Evolutionary conservation across 2,888 invertebrate genomes (phyloP).

Genomic region (Anticlea derivata): DNA sequence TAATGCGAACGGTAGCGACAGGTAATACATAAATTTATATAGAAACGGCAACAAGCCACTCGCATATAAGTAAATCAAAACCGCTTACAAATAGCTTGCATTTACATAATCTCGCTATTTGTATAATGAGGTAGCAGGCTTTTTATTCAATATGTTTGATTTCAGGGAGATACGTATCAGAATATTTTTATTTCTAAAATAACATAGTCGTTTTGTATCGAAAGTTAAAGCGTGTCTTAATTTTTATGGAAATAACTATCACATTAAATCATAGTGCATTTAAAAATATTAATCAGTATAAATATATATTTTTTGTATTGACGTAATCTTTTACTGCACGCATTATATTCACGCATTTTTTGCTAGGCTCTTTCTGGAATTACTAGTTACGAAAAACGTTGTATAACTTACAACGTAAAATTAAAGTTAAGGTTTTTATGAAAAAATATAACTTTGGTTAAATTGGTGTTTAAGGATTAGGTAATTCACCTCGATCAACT

Average conservation of each 20-base stretch:
- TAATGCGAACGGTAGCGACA: conserved; percentile 72
- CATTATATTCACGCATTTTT: too few species aligned
- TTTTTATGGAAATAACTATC: conserved; percentile 47
- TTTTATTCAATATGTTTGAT: conserved; percentile 63
- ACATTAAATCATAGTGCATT: conserved; percentile 34
- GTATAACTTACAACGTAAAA: too few species aligned
- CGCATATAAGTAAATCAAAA: conserved; percentile 74
- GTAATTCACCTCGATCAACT: too few species aligned
- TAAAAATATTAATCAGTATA: background rate
- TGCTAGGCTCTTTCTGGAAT: too few species aligned
- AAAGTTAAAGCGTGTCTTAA: too few species aligned
- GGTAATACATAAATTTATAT: conserved; percentile 73
- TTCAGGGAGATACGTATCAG: conserved; percentile 59
- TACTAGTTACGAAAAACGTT: too few species aligned
- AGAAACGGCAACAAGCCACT: conserved; percentile 66
- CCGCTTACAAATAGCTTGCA: conserved; percentile 71
- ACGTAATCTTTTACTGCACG: too few species aligned
- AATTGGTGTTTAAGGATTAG: too few species aligned
- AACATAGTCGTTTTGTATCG: too few species aligned
- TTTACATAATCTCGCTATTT: conserved; percentile 80
- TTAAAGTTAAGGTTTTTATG: too few species aligned
- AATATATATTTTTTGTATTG: conserved; percentile 8
- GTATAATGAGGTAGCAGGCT: conserved; percentile 75
- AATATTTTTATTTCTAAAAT: conserved; percentile 49
- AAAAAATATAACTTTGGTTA: too few species aligned